Conservation (phyloP, 2,888 invertebrate species). For the Neoscelio sp. region DNA sequence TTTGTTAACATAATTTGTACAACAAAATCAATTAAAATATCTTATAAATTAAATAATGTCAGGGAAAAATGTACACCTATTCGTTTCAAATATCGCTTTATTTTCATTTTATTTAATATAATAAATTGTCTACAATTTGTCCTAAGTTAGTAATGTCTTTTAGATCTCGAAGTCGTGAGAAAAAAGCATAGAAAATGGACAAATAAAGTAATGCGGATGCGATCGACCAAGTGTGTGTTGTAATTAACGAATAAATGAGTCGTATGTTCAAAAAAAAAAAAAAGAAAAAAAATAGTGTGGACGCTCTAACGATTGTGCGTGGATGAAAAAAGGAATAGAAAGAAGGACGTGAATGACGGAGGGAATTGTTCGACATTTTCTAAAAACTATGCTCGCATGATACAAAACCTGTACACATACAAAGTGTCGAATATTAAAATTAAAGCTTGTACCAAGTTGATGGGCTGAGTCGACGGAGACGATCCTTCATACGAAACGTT, state of each 20-base stretch:
- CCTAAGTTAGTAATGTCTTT: conserved; percentile 81
- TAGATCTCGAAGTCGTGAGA: conserved; percentile 79
- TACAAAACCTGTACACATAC: conserved; percentile 45
- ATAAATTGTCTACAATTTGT: conserved; percentile 83
- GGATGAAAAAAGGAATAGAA: conserved; percentile 50
- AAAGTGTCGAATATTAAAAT: conserved; percentile 32
- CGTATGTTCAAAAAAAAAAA: conserved; percentile 16
- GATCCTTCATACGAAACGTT: conserved; percentile 45
- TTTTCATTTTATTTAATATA: conserved; percentile 82
- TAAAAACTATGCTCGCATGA: conserved; percentile 52
- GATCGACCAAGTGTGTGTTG: conserved; percentile 29
- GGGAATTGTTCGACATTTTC: conserved; percentile 40
- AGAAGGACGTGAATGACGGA: conserved; percentile 49
- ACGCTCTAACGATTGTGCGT: conserved; percentile 52
- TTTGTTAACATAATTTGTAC: too few species aligned
- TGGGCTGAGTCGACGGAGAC: conserved; percentile 41
- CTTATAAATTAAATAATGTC: neutral
- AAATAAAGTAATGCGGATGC: conserved; percentile 46
- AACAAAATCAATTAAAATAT: neutral
- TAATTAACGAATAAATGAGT: conserved; percentile 25
- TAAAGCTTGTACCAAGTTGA: conserved; percentile 56
- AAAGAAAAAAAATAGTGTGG: conserved; percentile 22
- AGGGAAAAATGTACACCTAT: conserved; percentile 1
- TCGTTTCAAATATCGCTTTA: conserved; percentile 81
- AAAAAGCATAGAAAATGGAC: conserved; percentile 62